Evolutionary conservation across 1,140 invertebrate genomes (phyloP).

Genomic region (Diploscapter pachys): DNA sequence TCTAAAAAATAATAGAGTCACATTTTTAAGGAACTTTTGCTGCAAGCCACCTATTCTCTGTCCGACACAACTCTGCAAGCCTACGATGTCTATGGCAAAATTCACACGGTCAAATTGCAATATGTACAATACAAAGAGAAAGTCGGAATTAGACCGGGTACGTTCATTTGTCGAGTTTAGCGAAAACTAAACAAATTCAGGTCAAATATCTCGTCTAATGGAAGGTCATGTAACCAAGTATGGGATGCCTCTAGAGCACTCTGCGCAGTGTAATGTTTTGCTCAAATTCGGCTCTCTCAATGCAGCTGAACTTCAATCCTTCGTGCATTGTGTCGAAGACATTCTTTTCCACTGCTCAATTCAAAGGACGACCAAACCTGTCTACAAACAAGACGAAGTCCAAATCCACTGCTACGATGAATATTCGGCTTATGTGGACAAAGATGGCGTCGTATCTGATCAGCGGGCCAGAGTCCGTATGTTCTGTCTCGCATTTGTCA

Average conservation of each 20-base stretch:
- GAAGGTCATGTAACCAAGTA: constrained; percentile 90
- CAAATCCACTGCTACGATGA: constrained; percentile 81
- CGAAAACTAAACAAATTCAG: constrained; percentile 12
- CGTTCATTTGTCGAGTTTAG: constrained; percentile 66
- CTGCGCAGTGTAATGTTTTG: constrained; percentile 81
- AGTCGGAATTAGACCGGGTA: constrained; percentile 89
- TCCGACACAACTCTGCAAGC: constrained; percentile 53
- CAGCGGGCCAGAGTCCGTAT: constrained; percentile 90
- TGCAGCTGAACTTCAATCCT: constrained; percentile 84
- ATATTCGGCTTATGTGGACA: constrained; percentile 85
- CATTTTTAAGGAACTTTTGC: constrained; percentile 63
- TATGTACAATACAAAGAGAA: constrained; percentile 97
- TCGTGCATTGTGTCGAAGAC: constrained; percentile 84
- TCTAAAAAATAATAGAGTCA: too few relatives aligned
- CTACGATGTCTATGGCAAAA: constrained; percentile 91
- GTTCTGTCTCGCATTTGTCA: constrained; percentile 87
- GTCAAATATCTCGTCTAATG: constrained; percentile 57
- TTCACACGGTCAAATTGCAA: constrained; percentile 95
- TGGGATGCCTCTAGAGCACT: constrained; percentile 91
- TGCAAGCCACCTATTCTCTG: constrained; percentile 56
- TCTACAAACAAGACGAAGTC: constrained; percentile 96
- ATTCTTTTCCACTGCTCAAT: constrained; percentile 76
- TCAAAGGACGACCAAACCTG: constrained; percentile 80
- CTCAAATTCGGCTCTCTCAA: constrained; percentile 87
- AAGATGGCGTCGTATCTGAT: constrained; percentile 76